Evolutionary conservation across 2,797 vertebrate species (phyloP), one percentile per base, ranked within the genome.

Genomic region (Micromesistius poutassou): DNA sequence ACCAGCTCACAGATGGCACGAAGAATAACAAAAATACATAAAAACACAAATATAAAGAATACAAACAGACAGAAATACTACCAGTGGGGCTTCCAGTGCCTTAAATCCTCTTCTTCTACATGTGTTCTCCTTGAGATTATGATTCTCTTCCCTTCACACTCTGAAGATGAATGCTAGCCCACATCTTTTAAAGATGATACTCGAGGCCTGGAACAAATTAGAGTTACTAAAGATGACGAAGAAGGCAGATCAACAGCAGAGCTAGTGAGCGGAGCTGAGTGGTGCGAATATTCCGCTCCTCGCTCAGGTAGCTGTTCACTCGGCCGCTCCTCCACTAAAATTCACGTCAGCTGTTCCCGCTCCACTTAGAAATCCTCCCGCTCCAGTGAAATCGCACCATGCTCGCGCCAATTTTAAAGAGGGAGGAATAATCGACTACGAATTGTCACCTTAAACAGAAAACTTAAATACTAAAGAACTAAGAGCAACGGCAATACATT

Each of bases 201-300:
- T 84, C 77, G 10, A 78, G 86, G 87, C 83, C 86, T 91, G 62
- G 92, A 87, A 88, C 88, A 90, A 93, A 94, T 91, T 91, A 86
- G 89, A 91, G 80, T 82, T 87, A 92, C 86, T 89, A 89, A 90
- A 89, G 85, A 92, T 89, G 91, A 94, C 85, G 87, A 87, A 87
- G 80, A 84, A 88, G 82, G 79, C 78, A 80, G 91, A 88, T 84
- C 82, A 87, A 87, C 79, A 22, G 79, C 79, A n/a, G n/a, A n/a
- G n/a, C n/a, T n/a, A n/a, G n/a, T n/a, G n/a, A n/a, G n/a, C n/a
- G n/a, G n/a, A n/a, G n/a, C n/a, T n/a, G n/a, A n/a, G n/a, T n/a
- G n/a, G n/a, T n/a, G n/a, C n/a, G n/a, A n/a, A n/a, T n/a, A n/a
- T n/a, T n/a, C n/a, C n/a, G n/a, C n/a, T n/a, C n/a, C n/a, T n/a